Evolutionary conservation across 2,888 invertebrate species (phyloP).

Genomic region (Latheticus oryzae): DNA sequence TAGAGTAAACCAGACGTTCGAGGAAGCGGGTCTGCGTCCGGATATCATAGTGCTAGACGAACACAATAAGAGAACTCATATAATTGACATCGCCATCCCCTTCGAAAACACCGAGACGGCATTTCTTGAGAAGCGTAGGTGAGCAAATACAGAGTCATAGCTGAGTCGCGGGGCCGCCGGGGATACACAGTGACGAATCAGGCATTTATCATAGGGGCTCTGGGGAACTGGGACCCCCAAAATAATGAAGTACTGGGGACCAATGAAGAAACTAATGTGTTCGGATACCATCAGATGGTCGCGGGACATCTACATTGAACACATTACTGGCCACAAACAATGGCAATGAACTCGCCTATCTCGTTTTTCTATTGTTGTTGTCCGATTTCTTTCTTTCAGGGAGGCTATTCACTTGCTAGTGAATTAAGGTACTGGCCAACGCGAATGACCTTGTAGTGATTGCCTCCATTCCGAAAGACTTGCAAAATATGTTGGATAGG

Average conservation of each 20-base stretch:
- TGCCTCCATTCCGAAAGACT: conserved; percentile 34
- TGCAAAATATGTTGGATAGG: conserved; percentile 39
- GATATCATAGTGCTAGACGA: neutral
- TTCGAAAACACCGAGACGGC: conserved; percentile 32
- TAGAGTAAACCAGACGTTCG: conserved; percentile 4
- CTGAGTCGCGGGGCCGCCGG: too few species aligned
- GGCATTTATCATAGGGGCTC: conserved; percentile 2
- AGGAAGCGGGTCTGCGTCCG: neutral
- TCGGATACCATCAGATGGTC: conserved; percentile 17
- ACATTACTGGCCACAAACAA: neutral
- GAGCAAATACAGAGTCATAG: conserved; percentile 16
- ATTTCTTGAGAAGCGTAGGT: conserved; percentile 7
- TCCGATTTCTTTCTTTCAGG: too few species aligned
- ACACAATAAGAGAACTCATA: neutral
- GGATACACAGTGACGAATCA: neutral
- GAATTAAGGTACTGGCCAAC: too few species aligned
- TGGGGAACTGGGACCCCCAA: conserved; percentile 7
- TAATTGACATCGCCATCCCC: conserved; percentile 27
- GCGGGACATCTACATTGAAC: conserved; percentile 10
- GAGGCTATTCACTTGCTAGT: too few species aligned
- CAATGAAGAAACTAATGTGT: conserved; percentile 6
- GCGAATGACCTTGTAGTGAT: too few species aligned
- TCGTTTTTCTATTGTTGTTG: neutral
- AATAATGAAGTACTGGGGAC: conserved; percentile 1
- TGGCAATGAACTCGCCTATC: neutral